These are phyloP conservation scores for Eupithecia pulchellata DNA, from an alignment of 2,888 invertebrate species.

Conservation along the genomic window DNA sequence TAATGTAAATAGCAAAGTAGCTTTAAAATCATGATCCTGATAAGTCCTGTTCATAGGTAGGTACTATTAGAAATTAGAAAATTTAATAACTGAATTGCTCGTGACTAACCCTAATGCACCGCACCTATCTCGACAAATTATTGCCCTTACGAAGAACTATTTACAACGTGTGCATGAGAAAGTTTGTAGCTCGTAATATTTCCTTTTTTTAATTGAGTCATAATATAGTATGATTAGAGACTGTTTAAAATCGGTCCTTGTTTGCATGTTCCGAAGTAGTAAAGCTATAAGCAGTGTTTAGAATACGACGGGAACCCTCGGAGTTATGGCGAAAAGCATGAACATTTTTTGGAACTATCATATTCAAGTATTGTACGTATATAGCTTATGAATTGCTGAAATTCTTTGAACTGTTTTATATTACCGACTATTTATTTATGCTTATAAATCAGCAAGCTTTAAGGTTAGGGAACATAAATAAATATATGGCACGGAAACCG, in stretches of 20 bases:
- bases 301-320: slow-evolving; percentile 25
- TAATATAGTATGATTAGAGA: slow-evolving; percentile 37
- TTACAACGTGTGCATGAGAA: slow-evolving; percentile 34
- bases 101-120: slow-evolving; percentile 43
- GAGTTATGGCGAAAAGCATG: slow-evolving; percentile 15
- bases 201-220: slow-evolving; percentile 41
- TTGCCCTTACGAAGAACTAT: slow-evolving; percentile 35
- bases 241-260: slow-evolving; percentile 37
- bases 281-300: slow-evolving; percentile 37
- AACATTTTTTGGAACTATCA: slow-evolving; percentile 16
- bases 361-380: not conserved
- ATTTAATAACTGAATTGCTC: slow-evolving; percentile 39
- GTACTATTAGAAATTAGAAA: slow-evolving; percentile 14
- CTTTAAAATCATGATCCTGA: not conserved
- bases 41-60: not conserved
- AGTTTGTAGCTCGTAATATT: slow-evolving; percentile 23
- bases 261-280: slow-evolving; percentile 41
- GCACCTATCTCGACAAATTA: slow-evolving; percentile 42
- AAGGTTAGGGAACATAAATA: not conserved
- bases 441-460: not conserved
- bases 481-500: not conserved
- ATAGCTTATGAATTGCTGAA: not conserved
- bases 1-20: not conserved
- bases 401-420: not conserved
- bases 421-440: not conserved